Evolutionary conservation across 1,140 invertebrate species (phyloP), one percentile per base, ranked within the genome.

Genomic region (Drosophila burlai): DNA sequence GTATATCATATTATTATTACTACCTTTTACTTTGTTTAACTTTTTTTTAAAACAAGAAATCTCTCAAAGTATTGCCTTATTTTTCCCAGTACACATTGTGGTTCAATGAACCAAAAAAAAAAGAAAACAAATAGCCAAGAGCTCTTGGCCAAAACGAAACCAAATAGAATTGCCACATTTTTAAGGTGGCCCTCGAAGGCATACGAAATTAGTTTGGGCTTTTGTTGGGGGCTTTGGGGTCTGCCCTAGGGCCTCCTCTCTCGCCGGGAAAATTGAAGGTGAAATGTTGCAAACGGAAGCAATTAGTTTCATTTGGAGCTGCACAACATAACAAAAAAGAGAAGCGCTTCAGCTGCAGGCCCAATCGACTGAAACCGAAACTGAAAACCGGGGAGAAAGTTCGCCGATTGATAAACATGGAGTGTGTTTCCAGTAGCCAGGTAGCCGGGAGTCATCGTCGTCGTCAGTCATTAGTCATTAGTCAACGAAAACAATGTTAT

Each of bases 221-320:
- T 42, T 77, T 43, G 50, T 54, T 21, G 24, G 18, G 11, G 46
- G 31, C 47, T 60, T 60, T 36, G 24, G 61, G 34, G 26, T 64
- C 54, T 46, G 43, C 52, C 57, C 16, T 18, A 24, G 36, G 40
- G 47, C 15, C 46, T 16, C 24, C 31, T 24, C 61, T 50, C 38
- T 61, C 16, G 61, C 46, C 61, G 72, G 52, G 29, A 68, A 79
- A 86, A 81, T 47, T 71, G 73, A 83, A 89, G 80, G 80, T 85
- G 66, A 90, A 89, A 81, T 85, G 76, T 72, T 81, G 68, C 57
- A 63, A 90, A 82, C 79, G 85, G 82, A 90, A 89, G 86, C 85
- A 81, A 89, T 89, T 90, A 85, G 72, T 82, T 85, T 76, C 64
- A 81, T 89, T 90, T 84, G 68, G 68, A 69, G 62, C 54, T 42